Evolutionary conservation across 2,888 invertebrate species (phyloP).

Genomic region (Lithodes maja): DNA sequence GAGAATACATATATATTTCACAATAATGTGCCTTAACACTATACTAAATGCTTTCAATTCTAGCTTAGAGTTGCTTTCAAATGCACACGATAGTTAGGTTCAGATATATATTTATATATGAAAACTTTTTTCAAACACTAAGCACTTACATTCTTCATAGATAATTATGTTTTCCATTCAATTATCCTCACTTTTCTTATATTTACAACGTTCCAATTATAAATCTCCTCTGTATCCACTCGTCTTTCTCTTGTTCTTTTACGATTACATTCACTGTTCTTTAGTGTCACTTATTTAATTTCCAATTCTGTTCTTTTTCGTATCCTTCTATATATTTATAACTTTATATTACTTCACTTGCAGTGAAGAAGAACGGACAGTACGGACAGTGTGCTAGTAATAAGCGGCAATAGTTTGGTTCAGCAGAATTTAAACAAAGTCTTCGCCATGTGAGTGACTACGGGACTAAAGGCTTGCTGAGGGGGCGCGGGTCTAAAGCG

Average conservation of each 20-base stretch:
- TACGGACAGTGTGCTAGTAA: not conserved
- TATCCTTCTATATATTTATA: not conserved
- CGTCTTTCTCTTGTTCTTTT: not conserved
- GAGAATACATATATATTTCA: not conserved
- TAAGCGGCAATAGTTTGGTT: too few relatives aligned
- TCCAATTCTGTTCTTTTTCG: not conserved
- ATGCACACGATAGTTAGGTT: not conserved
- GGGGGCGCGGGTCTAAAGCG: not conserved
- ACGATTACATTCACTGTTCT: not conserved
- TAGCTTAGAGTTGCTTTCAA: not conserved
- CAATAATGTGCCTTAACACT: not conserved
- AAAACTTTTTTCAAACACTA: not conserved
- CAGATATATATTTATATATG: not conserved
- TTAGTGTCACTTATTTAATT: not conserved
- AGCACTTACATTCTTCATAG: not conserved
- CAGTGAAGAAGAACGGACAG: not conserved
- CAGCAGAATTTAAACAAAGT: not conserved
- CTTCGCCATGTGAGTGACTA: not conserved
- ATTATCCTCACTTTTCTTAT: not conserved
- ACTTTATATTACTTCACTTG: not conserved
- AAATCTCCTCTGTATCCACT: not conserved
- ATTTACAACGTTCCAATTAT: not conserved
- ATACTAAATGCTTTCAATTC: not conserved
- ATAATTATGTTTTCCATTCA: not conserved
- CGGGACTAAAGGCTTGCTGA: not conserved